phyloP scores from a whole-genome alignment of 2,888 invertebrate species.

The Drosophila testacea region DNA sequence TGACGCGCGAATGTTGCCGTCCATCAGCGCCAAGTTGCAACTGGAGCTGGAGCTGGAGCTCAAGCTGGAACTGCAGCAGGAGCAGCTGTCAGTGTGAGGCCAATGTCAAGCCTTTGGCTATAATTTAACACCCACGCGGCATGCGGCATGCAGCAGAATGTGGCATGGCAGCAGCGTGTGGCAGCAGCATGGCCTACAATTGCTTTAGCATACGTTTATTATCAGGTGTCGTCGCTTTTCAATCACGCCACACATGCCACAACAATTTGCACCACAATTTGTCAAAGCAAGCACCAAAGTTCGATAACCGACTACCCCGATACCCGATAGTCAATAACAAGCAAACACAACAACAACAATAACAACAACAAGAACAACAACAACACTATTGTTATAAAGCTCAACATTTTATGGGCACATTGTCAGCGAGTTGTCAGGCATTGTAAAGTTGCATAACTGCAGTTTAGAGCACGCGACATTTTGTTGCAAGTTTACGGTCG shows the following conservation, averaged over 20 bases:
- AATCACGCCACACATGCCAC: constrained; percentile 45
- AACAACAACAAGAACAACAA: neutral
- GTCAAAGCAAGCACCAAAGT: constrained; percentile 3
- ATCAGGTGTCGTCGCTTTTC: constrained; percentile 68
- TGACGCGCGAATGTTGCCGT: constrained; percentile 65
- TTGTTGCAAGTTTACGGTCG: constrained; percentile 78
- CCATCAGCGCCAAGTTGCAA: constrained; percentile 44
- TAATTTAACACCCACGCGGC: constrained; percentile 75
- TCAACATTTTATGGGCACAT: constrained; percentile 59
- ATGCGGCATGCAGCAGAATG: constrained; percentile 26
- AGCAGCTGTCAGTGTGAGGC: constrained; percentile 50
- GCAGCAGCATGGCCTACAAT: constrained; percentile 41
- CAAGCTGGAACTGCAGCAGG: constrained; percentile 24
- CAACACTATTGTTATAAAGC: constrained; percentile 61
- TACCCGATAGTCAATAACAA: neutral
- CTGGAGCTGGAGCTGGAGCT: constrained; percentile 31
- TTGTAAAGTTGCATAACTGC: constrained; percentile 80
- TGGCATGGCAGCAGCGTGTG: constrained; percentile 17
- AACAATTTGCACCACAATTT: constrained; percentile 25
- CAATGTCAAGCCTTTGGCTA: constrained; percentile 62
- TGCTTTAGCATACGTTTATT: constrained; percentile 52
- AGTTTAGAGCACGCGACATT: constrained; percentile 80
- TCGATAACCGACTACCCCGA: constrained; percentile 6
- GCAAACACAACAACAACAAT: neutral
- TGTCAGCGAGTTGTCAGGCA: constrained; percentile 74